Base-by-base conservation (phyloP, 2,888 invertebrate species). In the Bombyx huttoni region DNA sequence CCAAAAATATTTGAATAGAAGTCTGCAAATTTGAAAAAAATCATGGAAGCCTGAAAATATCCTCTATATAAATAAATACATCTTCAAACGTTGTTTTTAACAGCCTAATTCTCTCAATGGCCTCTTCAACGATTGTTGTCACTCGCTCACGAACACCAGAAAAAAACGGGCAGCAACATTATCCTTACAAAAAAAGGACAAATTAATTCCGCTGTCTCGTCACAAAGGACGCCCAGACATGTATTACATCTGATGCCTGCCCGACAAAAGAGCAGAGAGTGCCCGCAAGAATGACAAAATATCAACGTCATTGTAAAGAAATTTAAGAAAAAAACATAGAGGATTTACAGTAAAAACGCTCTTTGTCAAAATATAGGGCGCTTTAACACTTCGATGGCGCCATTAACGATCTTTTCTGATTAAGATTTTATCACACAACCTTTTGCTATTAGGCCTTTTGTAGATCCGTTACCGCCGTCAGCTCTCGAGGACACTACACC, bases 341-440 rank as follows among this genome's bases (percentile, higher is more conserved):
- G 59, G 67, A 76, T 75, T 75, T 75, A 73, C 52, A 66, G 59
- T 64, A 70, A 40, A 75, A 75, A 75, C 73, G 72, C 73, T 72
- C 63, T 77, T 81, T 78, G 78, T 79, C 75, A 75, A 70, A 78
- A 78, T 72, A 77, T 62, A 58, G 64, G 67, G 56, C 67, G 70
- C 60, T 77, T 81, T 81, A 76, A 81, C 81, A 80, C 78, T 61
- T 64, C 72, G 71, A 55, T 74, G 81, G 79, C 81, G 79, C 82
- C 79, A 73, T 70, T 67, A 54, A 58, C 61, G 58, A 60, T 63
- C 51, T 49, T 52, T 52, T 53, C 49, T 35, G 51, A 56, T 54
- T 49, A 13, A 51, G 54, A 55, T 60, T 56, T 52, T 56, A 52
- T 52, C 52, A 12, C 13, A 7, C 47, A 46, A 53, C 52, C 47